These are phyloP conservation scores for Bombus pascuorum DNA, from an alignment of 1,140 invertebrate species.

Conservation along the genomic window DNA sequence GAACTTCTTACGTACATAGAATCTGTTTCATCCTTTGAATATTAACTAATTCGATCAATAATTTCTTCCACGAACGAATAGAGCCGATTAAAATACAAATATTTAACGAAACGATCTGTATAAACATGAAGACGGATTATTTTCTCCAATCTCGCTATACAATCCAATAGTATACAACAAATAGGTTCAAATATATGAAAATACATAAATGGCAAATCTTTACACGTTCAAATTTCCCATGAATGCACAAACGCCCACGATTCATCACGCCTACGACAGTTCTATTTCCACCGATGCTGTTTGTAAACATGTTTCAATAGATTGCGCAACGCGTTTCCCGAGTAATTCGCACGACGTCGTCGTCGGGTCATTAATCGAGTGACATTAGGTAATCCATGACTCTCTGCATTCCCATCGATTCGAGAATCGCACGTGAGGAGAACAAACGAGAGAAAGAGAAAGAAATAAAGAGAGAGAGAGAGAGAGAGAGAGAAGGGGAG, in stretches of 20 bases:
- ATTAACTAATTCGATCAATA: neutral
- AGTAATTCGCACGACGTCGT: neutral
- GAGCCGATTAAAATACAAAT: no score
- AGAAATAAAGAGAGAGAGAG: neutral
- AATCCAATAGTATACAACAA: no score
- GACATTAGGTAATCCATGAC: slow-evolving; percentile 16
- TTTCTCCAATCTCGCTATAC: no score
- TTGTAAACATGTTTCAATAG: slow-evolving; percentile 35
- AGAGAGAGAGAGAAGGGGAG: no score
- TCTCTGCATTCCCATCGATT: slow-evolving; percentile 37
- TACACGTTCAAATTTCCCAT: neutral
- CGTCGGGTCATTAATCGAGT: slow-evolving; percentile 29
- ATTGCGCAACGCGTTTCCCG: slow-evolving; percentile 16
- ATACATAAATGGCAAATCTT: neutral
- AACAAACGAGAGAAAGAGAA: neutral
- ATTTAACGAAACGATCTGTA: neutral
- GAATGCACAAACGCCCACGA: neutral
- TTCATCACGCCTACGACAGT: neutral
- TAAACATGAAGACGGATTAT: no score
- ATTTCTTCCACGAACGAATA: no score
- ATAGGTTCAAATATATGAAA: neutral
- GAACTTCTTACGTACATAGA: neutral
- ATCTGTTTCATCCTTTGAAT: neutral
- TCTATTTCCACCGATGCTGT: neutral
- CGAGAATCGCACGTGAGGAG: slow-evolving; percentile 6